Evolutionary conservation across 2,113 vertebrate genomes (phyloP).

Genomic region (Urocitellus parryii): DNA sequence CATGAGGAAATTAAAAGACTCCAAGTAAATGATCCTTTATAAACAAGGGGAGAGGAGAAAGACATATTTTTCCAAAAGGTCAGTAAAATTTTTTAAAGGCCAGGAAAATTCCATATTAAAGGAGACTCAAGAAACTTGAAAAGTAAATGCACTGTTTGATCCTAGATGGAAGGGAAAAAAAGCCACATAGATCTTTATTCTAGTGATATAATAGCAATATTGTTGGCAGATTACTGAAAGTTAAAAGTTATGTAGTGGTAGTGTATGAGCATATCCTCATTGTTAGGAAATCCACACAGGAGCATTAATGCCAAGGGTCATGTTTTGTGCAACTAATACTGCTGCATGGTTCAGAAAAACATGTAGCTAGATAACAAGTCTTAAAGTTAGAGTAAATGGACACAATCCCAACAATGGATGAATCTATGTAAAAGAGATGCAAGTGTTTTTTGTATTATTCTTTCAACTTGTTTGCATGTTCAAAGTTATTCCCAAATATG

Average conservation of each 20-base stretch:
- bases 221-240: neutral
- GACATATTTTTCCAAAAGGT: neutral
- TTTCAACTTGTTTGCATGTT: neutral
- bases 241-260: neutral
- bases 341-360: neutral
- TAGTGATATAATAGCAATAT: neutral
- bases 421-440: neutral
- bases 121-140: neutral
- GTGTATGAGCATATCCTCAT: neutral
- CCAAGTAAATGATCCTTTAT: neutral
- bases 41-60: neutral
- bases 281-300: neutral
- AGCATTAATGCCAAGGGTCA: neutral
- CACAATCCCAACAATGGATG: neutral
- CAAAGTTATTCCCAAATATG: slow-evolving; percentile 26
- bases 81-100: neutral
- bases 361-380: neutral
- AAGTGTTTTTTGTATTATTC: neutral
- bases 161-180: neutral
- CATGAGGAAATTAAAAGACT: neutral
- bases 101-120: slow-evolving; percentile 20
- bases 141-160: neutral
- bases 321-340: neutral
- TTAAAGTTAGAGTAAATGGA: neutral
- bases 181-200: neutral